Base-by-base conservation (phyloP, 2,888 invertebrate species). In the Erpobdella octoculata region DNA sequence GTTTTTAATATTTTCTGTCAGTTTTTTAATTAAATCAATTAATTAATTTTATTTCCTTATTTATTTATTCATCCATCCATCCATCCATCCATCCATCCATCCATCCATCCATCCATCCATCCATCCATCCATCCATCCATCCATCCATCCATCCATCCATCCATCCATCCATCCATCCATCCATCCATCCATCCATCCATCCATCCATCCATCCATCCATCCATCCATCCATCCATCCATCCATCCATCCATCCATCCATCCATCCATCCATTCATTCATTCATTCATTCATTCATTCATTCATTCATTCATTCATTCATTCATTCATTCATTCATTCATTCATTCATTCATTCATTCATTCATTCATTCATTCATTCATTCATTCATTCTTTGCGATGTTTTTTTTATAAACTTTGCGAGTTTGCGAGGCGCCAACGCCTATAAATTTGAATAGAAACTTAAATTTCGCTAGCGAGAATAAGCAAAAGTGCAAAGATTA, bases 101-200 rank as follows among this genome's bases (percentile, higher is more conserved):
- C 46, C 46, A 41, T 41, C 46, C 46, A 12, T 41, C 46, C 46
- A 41, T 41, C 46, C 46, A 41, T 41, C 46, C 12, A 12, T 41
- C 46, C 46, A 41, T 41, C 46, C 46, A 41, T 41, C 46, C 46
- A 41, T 41, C 46, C 46, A 41, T 41, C 46, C 46, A 41, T 41
- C 46, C 12, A 12, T 41, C 46, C 46, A 41, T 41, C 46, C 46
- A 41, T 41, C 46, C 12, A 12, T 41, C 46, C 46, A 41, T 41
- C 46, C 46, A 41, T 41, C 46, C 12, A 12, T 41, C 46, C 46
- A 41, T 41, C 46, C 46, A 41, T 41, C 46, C 12, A 12, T 41
- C 46, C 46, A 41, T 41, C 46, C 46, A 41, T 41, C 46, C 12
- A 12, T 41, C 46, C 46, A 41, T 41, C 46, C 46, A 41, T 41